Conservation (phyloP, 2,797 vertebrate genomes). For the Tangara arthus region DNA sequence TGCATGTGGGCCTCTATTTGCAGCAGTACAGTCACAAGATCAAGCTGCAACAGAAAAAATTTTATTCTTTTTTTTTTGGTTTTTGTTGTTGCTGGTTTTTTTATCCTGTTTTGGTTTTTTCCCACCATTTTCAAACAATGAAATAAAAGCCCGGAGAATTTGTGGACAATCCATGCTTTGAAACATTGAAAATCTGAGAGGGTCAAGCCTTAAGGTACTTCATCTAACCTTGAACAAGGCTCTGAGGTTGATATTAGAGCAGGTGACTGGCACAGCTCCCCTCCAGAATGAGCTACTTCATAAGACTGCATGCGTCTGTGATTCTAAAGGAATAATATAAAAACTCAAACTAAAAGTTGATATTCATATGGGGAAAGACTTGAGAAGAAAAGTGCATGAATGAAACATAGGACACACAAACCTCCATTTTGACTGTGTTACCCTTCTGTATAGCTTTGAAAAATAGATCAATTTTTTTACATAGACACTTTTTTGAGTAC, state of each 20-base stretch:
- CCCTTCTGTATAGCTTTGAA: background rate
- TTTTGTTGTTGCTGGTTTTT: background rate
- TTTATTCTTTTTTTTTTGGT: background rate
- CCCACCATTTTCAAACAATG: background rate
- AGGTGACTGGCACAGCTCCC: background rate
- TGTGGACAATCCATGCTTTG: background rate
- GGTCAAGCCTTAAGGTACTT: background rate
- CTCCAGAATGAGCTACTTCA: background rate
- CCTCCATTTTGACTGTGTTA: background rate
- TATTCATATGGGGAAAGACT: background rate
- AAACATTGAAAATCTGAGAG: background rate
- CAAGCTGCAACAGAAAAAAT: background rate
- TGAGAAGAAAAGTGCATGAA: background rate
- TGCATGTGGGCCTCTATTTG: background rate
- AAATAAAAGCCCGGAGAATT: background rate
- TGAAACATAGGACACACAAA: background rate
- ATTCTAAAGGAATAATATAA: background rate
- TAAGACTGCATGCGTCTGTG: background rate
- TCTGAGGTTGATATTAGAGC: background rate
- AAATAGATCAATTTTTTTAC: background rate
- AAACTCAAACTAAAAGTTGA: background rate
- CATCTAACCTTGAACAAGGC: background rate
- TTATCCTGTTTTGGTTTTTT: no score
- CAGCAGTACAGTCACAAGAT: background rate
- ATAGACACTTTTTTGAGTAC: rapidly evolving